Evolutionary conservation across 2,113 vertebrate species (phyloP).

Genomic region (Mesoclemmys tuberculata): DNA sequence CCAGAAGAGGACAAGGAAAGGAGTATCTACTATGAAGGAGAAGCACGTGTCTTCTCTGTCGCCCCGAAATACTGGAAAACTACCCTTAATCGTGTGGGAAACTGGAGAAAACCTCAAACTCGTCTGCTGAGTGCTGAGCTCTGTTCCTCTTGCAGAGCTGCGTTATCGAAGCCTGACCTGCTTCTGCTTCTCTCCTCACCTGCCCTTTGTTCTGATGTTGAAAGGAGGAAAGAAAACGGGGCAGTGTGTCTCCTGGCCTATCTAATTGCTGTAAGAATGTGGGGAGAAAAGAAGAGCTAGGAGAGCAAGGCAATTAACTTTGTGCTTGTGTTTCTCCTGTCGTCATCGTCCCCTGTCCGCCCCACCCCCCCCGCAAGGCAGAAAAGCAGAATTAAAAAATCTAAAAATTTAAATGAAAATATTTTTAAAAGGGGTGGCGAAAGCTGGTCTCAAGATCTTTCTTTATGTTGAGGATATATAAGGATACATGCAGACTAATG

Average conservation of each 20-base stretch:
- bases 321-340: neutral
- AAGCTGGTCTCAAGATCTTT: neutral
- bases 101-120: no score
- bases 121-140: no score
- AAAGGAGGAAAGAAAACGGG: neutral
- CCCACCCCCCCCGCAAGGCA: neutral
- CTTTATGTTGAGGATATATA: neutral
- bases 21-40: neutral
- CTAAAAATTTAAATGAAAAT: neutral
- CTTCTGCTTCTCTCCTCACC: fast-evolving
- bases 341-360: no score
- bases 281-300: neutral
- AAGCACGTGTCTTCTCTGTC: neutral
- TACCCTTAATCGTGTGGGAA: no score
- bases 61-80: neutral
- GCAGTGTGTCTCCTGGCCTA: neutral
- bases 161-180: neutral
- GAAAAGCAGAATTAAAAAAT: neutral
- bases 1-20: neutral
- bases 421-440: neutral
- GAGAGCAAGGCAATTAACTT: neutral
- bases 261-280: fast-evolving
- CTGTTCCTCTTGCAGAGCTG: no score
- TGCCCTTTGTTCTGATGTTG: neutral
- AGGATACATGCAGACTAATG: neutral